Conservation (phyloP, 2,888 invertebrate species). For the Campopleginae sp. region DNA sequence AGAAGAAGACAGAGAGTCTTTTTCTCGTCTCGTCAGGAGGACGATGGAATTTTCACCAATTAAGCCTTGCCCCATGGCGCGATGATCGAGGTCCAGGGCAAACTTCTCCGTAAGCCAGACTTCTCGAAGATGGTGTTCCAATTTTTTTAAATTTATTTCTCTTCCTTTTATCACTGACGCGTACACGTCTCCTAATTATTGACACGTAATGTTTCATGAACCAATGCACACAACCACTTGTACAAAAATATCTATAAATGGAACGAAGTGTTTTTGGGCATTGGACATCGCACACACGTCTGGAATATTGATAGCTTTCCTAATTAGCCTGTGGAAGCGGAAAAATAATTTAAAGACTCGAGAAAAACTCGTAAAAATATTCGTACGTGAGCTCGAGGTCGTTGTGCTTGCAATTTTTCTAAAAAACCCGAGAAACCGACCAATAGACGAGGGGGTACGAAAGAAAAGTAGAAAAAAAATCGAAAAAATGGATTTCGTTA, state of each 20-base stretch:
- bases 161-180: slow-evolving; percentile 32
- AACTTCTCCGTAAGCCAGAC: slow-evolving; percentile 51
- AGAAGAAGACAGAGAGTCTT: not conserved
- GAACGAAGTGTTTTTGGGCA: slow-evolving; percentile 25
- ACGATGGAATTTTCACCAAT: slow-evolving; percentile 64
- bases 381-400: not conserved
- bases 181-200: slow-evolving; percentile 53
- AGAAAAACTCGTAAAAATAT: not conserved
- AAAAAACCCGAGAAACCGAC: not conserved
- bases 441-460: too few relatives aligned
- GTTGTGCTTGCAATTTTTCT: not conserved
- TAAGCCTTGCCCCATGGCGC: slow-evolving; percentile 61
- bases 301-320: slow-evolving; percentile 28
- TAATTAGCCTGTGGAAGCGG: not conserved
- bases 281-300: not conserved
- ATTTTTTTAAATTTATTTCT: slow-evolving; percentile 22
- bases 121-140: slow-evolving; percentile 41
- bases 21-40: slow-evolving; percentile 38
- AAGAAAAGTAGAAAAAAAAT: not conserved
- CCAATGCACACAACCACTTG: not conserved
- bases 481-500: not conserved
- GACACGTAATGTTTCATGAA: slow-evolving; percentile 55
- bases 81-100: slow-evolving; percentile 17
- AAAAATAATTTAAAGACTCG: not conserved
- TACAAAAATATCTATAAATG: slow-evolving; percentile 18